These are phyloP conservation scores for Amphimedon queenslandica DNA, from an alignment of 37 sponge, comb jelly and placozoan species.

Conservation along the genomic window DNA sequence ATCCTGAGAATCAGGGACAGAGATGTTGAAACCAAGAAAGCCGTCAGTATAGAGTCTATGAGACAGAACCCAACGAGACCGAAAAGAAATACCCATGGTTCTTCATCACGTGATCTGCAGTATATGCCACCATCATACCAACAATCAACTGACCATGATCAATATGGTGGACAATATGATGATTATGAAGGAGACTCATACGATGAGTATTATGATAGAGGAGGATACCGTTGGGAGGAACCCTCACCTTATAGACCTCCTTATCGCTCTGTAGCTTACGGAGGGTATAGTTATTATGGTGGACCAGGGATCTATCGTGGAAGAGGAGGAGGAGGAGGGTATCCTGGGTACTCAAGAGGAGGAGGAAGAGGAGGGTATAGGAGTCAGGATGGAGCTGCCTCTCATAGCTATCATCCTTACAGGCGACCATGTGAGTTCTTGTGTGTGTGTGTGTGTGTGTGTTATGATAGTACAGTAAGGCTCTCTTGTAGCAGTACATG, in stretches of 20 bases:
- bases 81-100: no score
- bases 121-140: no score
- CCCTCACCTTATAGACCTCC: no score
- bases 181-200: background rate
- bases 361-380: background rate
- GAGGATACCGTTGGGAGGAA: no score
- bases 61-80: no score
- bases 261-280: no score
- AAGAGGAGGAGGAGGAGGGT: background rate
- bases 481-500: no score
- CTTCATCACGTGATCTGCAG: background rate
- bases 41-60: slow-evolving; percentile 48
- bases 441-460: background rate
- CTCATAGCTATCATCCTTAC: slow-evolving; percentile 5
- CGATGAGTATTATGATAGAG: background rate
- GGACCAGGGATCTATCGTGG: background rate
- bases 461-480: background rate
- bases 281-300: background rate
- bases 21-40: slow-evolving; percentile 65
- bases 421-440: background rate
- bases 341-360: background rate
- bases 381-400: background rate
- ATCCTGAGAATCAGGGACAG: slow-evolving; percentile 33
- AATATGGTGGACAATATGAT: no score
- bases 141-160: no score